Evolutionary conservation across 1,140 invertebrate genomes (phyloP), one percentile per base, ranked within the genome.

Genomic region (Drosophila sucinea): DNA sequence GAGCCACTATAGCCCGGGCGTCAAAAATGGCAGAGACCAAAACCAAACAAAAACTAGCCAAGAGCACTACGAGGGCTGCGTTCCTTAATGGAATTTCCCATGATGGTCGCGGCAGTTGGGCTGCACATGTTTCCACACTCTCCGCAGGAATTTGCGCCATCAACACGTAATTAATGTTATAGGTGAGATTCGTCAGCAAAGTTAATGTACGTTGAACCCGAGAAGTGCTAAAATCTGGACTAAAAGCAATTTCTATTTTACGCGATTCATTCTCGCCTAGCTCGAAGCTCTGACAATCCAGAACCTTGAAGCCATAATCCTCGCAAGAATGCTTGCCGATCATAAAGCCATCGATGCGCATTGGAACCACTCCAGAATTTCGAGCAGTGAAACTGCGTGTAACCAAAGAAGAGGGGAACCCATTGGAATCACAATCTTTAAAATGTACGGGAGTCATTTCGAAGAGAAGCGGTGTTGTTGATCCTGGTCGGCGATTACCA

Each of bases 161-260:
- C 60, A 99, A 92, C 7, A 95, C 94, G 90, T 96, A 98, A 81
- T 96, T 95, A 32, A 96, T 94, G 29, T 91, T 86, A 64, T 92
- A 92, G 67, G 92, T 93, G 11, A 95, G 90, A 83, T 94, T 95
- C 32, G 94, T 96, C 4, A 93, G 92, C 72, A 94, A 93, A 73
- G 93, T 92, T 32, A 95, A 93, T 44, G 93, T 92, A 11, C 97
- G 94, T 69, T 96, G 94, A 29, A 98, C 94, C 67, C 95, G 94
- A 0, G 97, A 95, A 67, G 98, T 93, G 3, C 98, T 98, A 90
- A 98, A 98, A 93, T 99, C 98, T 5, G 98, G 96, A 1, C 97
- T 97, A 92, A 98, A 99, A 63, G 96, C 96, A 77, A 99, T 96
- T 83, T 98, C 97, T 32, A 99, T 95, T 90, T 96, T 96, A 78